Conservation (phyloP, 2,888 invertebrate genomes). For the Trachelus tabidus region DNA sequence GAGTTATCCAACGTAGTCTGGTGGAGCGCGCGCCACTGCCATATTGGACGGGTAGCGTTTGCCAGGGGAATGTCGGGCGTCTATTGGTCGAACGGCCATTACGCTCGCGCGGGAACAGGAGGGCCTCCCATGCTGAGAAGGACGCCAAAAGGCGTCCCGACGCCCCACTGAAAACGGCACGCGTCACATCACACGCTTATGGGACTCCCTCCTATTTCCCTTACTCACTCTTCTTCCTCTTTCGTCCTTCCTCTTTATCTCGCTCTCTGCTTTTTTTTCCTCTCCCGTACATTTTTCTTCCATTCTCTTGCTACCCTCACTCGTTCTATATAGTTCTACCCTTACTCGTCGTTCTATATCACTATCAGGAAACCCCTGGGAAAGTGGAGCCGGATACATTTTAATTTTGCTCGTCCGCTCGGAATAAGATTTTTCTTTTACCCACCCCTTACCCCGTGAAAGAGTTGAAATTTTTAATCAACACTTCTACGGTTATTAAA, state of each 20-base stretch:
- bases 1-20: constrained; percentile 20
- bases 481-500: constrained; percentile 29
- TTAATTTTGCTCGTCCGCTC: constrained; percentile 27
- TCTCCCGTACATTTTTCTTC: constrained; percentile 6
- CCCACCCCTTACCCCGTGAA: neutral
- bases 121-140: constrained; percentile 40
- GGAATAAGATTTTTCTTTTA: constrained; percentile 22
- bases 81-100: constrained; percentile 51
- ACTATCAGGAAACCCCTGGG: neutral
- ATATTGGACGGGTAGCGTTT: constrained; percentile 53
- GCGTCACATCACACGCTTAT: constrained; percentile 54
- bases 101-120: constrained; percentile 39
- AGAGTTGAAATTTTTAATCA: constrained; percentile 47
- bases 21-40: constrained; percentile 52
- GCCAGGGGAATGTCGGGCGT: constrained; percentile 20
- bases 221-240: constrained; percentile 18
- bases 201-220: constrained; percentile 29
- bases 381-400: constrained; percentile 24
- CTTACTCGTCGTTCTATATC: constrained; percentile 12
- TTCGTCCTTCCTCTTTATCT: constrained; percentile 14
- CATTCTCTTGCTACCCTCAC: neutral
- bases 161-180: constrained; percentile 60
- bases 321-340: too few species aligned
- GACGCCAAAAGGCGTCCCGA: constrained; percentile 53
- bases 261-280: neutral